A percentile compares a stretch with the other conserved stretches of the same genome.
phyloP scores from a whole-genome alignment of 2,113 vertebrate species.

The Mesitornis unicolor region DNA sequence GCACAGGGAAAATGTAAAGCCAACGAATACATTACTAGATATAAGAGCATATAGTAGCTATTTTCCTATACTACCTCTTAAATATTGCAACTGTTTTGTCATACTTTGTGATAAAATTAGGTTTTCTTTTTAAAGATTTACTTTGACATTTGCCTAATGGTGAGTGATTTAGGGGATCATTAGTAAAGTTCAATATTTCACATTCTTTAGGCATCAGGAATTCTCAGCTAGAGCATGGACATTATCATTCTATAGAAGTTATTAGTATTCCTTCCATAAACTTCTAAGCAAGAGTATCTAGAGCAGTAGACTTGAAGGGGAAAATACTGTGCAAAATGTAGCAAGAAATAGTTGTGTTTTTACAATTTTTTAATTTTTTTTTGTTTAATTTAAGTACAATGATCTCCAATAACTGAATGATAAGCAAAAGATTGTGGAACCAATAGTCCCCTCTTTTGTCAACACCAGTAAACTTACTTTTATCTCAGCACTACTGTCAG shows the following conservation, averaged over 20 bases:
- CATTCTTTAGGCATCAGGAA: not conserved
- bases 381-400: not conserved
- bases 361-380: not conserved
- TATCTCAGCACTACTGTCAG: not conserved
- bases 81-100: not conserved
- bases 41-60: not conserved
- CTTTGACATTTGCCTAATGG: not conserved
- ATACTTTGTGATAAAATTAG: not conserved
- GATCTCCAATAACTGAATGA: not conserved
- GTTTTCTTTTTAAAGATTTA: not conserved
- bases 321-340: not conserved
- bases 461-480: not conserved
- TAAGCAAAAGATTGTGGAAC: not conserved
- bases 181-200: not conserved
- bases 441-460: not conserved
- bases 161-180: not conserved
- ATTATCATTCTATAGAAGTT: not conserved
- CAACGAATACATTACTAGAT: not conserved
- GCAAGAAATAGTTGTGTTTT: not conserved
- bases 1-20: not conserved
- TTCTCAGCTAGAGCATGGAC: not conserved
- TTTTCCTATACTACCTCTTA: not conserved
- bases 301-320: too few species aligned
- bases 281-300: accelerated
- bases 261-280: not conserved